Evolutionary conservation across 2,888 invertebrate species (phyloP).

Genomic region (Poecilobothrus nobilitatus): DNA sequence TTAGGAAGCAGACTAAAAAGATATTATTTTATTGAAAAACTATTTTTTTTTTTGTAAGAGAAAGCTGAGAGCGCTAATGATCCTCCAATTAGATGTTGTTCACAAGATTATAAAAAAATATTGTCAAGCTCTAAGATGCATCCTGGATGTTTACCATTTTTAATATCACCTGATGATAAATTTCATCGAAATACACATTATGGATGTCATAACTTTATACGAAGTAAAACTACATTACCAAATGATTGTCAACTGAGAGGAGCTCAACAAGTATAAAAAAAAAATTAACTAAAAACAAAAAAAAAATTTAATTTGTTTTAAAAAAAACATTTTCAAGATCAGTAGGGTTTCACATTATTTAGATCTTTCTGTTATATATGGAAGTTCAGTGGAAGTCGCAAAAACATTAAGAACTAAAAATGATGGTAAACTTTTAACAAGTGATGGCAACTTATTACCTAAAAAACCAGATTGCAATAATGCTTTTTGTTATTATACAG

Average conservation of each 20-base stretch:
- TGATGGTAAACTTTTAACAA: conserved; percentile 45
- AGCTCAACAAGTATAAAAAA: conserved; percentile 51
- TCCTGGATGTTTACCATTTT: conserved; percentile 54
- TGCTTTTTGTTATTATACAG: conserved; percentile 44
- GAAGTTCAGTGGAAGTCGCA: conserved; percentile 31
- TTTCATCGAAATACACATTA: conserved; percentile 47
- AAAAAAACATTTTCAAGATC: conserved; percentile 17
- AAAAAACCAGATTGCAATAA: conserved; percentile 30
- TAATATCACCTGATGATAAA: conserved; percentile 48
- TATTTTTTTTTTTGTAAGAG: background rate
- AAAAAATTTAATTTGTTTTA: background rate
- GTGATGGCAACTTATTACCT: conserved; percentile 40
- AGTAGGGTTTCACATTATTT: conserved; percentile 38
- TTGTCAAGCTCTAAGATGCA: conserved; percentile 46
- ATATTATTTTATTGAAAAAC: too few species aligned
- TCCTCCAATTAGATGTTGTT: conserved; percentile 17
- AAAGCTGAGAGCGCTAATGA: background rate
- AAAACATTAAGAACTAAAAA: conserved; percentile 42
- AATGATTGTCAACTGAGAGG: conserved; percentile 51
- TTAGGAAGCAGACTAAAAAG: too few species aligned
- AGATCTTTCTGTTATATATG: conserved; percentile 33
- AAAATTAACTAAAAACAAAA: background rate
- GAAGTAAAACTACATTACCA: conserved; percentile 28
- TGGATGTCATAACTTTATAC: conserved; percentile 52
- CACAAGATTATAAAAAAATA: conserved; percentile 30